Percentiles rank a stretch among this genome's conserved stretches.
These are phyloP conservation scores for Latrodectus hesperus DNA, from an alignment of 2,888 invertebrate species.

Conservation along the genomic window DNA sequence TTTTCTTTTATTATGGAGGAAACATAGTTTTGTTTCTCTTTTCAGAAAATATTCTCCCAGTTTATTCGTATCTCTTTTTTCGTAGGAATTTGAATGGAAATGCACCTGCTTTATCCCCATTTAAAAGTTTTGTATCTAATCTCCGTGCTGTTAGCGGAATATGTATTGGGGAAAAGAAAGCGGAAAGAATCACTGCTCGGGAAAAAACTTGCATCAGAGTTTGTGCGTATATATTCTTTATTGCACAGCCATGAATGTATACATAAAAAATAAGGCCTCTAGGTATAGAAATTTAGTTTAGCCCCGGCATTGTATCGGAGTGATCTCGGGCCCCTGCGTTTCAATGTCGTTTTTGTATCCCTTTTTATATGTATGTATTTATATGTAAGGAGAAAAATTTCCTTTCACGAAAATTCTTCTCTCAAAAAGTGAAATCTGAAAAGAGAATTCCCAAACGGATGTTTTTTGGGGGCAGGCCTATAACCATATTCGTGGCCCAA, in stretches of 20 bases:
- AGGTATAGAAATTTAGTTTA: slow-evolving; percentile 63
- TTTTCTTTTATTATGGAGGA: too few species aligned
- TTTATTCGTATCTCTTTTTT: slow-evolving; percentile 5
- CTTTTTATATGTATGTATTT: slow-evolving; percentile 50
- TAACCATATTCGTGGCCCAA: slow-evolving; percentile 61
- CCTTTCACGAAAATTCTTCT: slow-evolving; percentile 40
- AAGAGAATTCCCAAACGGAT: slow-evolving; percentile 64
- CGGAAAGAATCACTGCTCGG: slow-evolving; percentile 34
- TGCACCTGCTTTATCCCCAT: slow-evolving; percentile 35
- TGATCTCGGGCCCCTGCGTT: slow-evolving; percentile 48
- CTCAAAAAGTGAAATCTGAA: slow-evolving; percentile 57
- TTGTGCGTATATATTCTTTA: slow-evolving; percentile 10
- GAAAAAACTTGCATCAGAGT: slow-evolving; percentile 21
- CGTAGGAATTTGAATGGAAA: slow-evolving; percentile 44
- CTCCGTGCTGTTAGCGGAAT: slow-evolving; percentile 40
- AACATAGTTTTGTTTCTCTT: not conserved
- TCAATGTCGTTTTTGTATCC: slow-evolving; percentile 52
- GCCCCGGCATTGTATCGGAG: slow-evolving; percentile 53
- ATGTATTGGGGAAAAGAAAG: slow-evolving; percentile 21
- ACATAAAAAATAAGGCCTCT: slow-evolving; percentile 41
- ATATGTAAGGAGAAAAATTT: slow-evolving; percentile 27
- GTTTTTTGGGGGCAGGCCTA: slow-evolving; percentile 55
- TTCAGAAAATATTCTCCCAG: not conserved
- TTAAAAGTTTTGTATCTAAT: slow-evolving; percentile 61
- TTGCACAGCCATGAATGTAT: slow-evolving; percentile 38